Base-by-base conservation (phyloP, 1,140 invertebrate genomes). In the Heliconius himera region DNA sequence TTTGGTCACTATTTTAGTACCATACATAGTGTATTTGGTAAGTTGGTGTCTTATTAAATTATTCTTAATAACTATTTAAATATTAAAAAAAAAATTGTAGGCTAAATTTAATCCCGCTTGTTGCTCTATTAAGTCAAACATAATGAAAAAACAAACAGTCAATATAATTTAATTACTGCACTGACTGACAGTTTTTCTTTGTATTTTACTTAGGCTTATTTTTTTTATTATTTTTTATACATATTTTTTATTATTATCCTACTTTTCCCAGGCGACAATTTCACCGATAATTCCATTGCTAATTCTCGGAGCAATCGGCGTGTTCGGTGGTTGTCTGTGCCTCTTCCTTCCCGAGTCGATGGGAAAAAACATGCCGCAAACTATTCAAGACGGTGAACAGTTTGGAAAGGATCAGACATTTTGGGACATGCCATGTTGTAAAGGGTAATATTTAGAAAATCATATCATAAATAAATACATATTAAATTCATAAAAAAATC, bases 301-400 rank as follows among this genome's bases (percentile, higher is more conserved):
- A 0, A 96, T 98, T 1, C 93, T 98, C 33, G 98, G 98, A 1
- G 88, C 95, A 0, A 86, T 98, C 1, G 97, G 97, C 0, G 95
- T 98, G 13, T 9, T 96, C 1, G 97, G 97, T 0, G 98, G 97
- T 2, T 77, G 96, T 20, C 87, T 98, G 1, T 95, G 96, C 33
- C 94, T 98, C 0, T 96, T 97, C 76, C 91, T 98, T 16, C 97
- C 98, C 0, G 98, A 98, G 94, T 98, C 98, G 0, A 93, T 97
- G 74, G 96, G 97, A 77, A 96, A 97, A 78, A 97, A 97, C 74
- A 94, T 98, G 76, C 98, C 98, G 8, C 97, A 98, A 87, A 98
- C 97, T 0, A 91, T 98, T 8, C 95, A 96, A 82, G 98, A 98
- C 85, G 98, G 97, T 0, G 98, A 98, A 92, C 95, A 97, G 66